These are phyloP conservation scores for Melitaea cinxia DNA, from an alignment of 1,140 invertebrate genomes.

Conservation along the genomic window DNA sequence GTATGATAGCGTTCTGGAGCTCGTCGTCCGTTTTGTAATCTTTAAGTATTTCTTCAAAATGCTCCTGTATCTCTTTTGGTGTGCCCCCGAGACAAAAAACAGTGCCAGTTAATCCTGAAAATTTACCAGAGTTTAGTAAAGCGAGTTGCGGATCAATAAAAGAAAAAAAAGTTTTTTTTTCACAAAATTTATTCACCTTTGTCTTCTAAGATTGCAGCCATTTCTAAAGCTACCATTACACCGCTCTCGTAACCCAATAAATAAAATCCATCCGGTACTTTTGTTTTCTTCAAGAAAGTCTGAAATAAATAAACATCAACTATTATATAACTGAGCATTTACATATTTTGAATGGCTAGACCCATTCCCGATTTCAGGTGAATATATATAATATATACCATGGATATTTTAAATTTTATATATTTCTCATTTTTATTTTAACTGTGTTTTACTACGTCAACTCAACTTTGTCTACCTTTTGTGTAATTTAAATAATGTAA, in stretches of 20 bases:
- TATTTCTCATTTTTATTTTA: no score
- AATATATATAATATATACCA: no score
- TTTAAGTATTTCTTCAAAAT: conserved; percentile 37
- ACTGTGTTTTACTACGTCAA: no score
- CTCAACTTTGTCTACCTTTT: no score
- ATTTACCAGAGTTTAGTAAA: background rate
- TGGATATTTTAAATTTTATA: no score
- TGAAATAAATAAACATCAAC: conserved; percentile 34
- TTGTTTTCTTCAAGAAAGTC: conserved; percentile 29
- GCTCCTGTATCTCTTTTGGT: conserved; percentile 38
- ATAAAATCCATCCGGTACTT: conserved; percentile 30
- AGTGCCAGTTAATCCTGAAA: conserved; percentile 49
- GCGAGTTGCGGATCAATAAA: background rate
- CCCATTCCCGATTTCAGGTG: background rate
- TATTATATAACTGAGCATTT: conserved; percentile 15
- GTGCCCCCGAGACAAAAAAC: conserved; percentile 50
- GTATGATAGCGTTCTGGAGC: conserved; percentile 39
- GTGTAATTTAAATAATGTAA: no score
- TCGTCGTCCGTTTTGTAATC: conserved; percentile 38
- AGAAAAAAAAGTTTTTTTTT: no score
- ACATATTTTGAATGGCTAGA: background rate
- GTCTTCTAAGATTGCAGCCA: conserved; percentile 58
- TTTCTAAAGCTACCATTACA: conserved; percentile 54
- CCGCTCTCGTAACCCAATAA: conserved; percentile 36
- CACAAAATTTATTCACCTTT: conserved; percentile 42